These are phyloP conservation scores for Calameuta filiformis DNA, from an alignment of 2,888 invertebrate genomes.

Conservation along the genomic window DNA sequence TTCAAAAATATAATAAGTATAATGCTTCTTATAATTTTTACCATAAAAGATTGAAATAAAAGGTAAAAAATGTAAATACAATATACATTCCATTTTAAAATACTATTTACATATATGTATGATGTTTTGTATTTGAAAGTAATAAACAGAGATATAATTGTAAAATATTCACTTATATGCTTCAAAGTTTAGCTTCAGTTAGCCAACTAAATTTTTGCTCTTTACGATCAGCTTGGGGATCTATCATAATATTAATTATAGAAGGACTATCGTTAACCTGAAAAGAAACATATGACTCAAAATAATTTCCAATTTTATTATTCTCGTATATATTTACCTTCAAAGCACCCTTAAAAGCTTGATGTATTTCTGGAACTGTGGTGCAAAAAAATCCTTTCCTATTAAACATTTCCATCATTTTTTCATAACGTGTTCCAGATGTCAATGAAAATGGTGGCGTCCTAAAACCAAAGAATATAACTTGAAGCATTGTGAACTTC, in stretches of 20 bases:
- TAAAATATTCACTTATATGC: neutral
- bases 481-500: neutral
- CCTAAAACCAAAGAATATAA: constrained; percentile 67
- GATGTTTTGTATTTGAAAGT: neutral
- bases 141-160: neutral
- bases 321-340: constrained; percentile 56
- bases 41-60: constrained; percentile 2
- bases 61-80: neutral
- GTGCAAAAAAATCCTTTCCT: constrained; percentile 83
- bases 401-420: constrained; percentile 89
- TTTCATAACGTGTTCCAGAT: constrained; percentile 86
- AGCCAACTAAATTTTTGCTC: constrained; percentile 92
- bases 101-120: neutral
- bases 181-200: constrained; percentile 88
- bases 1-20: neutral
- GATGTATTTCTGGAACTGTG: constrained; percentile 80
- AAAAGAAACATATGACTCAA: constrained; percentile 19
- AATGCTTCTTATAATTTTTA: neutral
- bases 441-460: constrained; percentile 86
- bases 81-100: no score
- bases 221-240: constrained; percentile 89
- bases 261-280: constrained; percentile 79
- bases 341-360: constrained; percentile 76
- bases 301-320: constrained; percentile 6
- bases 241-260: constrained; percentile 91